Evolutionary conservation across 2,888 invertebrate species (phyloP).

Genomic region (Poecilobothrus nobilitatus): DNA sequence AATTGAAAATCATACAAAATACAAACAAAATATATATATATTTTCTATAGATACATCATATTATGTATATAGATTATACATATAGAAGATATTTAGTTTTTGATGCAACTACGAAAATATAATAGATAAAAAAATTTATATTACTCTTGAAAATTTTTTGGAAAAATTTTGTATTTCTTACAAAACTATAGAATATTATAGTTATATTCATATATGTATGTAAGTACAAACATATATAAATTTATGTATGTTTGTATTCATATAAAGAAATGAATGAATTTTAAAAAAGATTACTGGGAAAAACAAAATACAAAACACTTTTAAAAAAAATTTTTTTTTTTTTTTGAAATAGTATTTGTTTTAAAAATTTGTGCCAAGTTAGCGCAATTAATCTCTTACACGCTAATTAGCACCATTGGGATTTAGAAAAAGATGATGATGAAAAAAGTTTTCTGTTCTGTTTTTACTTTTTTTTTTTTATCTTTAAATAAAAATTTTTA

Average conservation of each 20-base stretch:
- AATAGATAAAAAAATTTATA: conserved; percentile 20
- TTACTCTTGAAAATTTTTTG: conserved; percentile 22
- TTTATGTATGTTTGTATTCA: too few species aligned
- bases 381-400: conserved; percentile 28
- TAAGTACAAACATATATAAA: too few species aligned
- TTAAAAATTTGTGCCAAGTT: conserved; percentile 24
- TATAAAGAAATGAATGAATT: too few species aligned
- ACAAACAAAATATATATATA: too few species aligned
- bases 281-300: too few species aligned
- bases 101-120: background rate
- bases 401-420: conserved; percentile 45
- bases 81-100: background rate
- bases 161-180: background rate
- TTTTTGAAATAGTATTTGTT: conserved; percentile 21
- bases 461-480: conserved; percentile 8
- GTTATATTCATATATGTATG: too few species aligned
- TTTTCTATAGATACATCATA: too few species aligned
- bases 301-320: too few species aligned
- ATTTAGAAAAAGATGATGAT: conserved; percentile 27
- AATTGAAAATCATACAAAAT: too few species aligned
- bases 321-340: too few species aligned
- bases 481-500: conserved; percentile 9
- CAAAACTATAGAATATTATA: too few species aligned
- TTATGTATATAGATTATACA: too few species aligned
- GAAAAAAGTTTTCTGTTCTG: conserved; percentile 10